phyloP scores from a whole-genome alignment of 2,888 invertebrate genomes.

The Hypsopygia costalis region DNA sequence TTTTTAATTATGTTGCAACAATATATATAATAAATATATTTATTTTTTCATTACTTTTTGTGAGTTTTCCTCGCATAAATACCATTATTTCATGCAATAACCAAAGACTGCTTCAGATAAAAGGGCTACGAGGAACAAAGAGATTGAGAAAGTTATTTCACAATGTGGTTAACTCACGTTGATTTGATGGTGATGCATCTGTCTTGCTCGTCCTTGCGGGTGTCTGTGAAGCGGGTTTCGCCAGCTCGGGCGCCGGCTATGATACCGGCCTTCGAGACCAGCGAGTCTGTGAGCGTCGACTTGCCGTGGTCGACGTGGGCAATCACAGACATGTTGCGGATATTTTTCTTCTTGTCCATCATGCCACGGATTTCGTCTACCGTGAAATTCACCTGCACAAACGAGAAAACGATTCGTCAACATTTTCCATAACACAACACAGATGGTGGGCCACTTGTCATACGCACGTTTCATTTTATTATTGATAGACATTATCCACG shows the following conservation, averaged over 20 bases:
- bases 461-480: constrained; percentile 55
- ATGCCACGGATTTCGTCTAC: constrained; percentile 99
- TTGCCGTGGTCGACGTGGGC: constrained; percentile 99
- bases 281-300: constrained; percentile 99
- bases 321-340: constrained; percentile 99
- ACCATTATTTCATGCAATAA: not conserved
- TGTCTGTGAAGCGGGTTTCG: constrained; percentile 99
- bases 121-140: no score
- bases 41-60: no score
- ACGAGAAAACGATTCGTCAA: constrained; percentile 54
- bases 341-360: constrained; percentile 99
- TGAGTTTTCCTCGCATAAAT: no score
- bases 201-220: constrained; percentile 99
- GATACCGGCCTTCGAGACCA: constrained; percentile 99
- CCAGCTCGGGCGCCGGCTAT: constrained; percentile 99
- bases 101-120: no score
- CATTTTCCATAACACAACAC: constrained; percentile 52
- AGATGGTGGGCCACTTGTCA: constrained; percentile 41
- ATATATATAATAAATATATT: no score
- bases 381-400: constrained; percentile 98
- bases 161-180: constrained; percentile 87
- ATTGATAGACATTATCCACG: not conserved
- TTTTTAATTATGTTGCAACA: no score
- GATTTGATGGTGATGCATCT: constrained; percentile 99
- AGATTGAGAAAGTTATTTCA: constrained; percentile 25